Conservation (phyloP, 1,140 invertebrate genomes). For the Reticulitermes speratus region DNA sequence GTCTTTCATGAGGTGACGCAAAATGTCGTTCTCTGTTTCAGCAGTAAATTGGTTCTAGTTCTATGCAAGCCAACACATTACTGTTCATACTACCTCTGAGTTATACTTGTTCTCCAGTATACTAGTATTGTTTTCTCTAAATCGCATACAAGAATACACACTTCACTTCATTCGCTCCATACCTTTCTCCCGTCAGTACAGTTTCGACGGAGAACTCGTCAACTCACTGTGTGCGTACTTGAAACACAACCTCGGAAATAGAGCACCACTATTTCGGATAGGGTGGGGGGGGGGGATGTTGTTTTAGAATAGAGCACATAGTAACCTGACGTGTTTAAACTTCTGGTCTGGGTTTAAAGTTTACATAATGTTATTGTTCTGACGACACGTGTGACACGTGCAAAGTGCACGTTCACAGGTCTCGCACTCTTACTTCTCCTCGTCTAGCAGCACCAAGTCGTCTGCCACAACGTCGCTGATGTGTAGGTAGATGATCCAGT, state of each 20-base stretch:
- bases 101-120: not conserved
- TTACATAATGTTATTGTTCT: not conserved
- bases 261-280: too few relatives aligned
- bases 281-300: too few relatives aligned
- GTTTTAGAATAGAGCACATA: not conserved
- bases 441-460: constrained; percentile 82
- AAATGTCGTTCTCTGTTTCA: not conserved
- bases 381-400: not conserved
- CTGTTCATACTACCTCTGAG: not conserved
- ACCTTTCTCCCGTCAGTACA: too few relatives aligned
- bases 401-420: not conserved
- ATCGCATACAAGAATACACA: too few relatives aligned
- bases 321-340: not conserved
- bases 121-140: not conserved
- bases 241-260: too few relatives aligned
- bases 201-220: too few relatives aligned
- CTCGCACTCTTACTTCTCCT: constrained; percentile 64
- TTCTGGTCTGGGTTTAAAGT: not conserved
- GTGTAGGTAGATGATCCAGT: constrained; percentile 96
- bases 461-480: constrained; percentile 92
- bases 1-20: not conserved
- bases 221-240: too few relatives aligned
- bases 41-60: not conserved
- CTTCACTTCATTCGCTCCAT: too few relatives aligned
- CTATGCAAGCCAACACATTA: not conserved